Evolutionary conservation across 1,140 invertebrate species (phyloP).

Genomic region (Drosophila mauritiana): DNA sequence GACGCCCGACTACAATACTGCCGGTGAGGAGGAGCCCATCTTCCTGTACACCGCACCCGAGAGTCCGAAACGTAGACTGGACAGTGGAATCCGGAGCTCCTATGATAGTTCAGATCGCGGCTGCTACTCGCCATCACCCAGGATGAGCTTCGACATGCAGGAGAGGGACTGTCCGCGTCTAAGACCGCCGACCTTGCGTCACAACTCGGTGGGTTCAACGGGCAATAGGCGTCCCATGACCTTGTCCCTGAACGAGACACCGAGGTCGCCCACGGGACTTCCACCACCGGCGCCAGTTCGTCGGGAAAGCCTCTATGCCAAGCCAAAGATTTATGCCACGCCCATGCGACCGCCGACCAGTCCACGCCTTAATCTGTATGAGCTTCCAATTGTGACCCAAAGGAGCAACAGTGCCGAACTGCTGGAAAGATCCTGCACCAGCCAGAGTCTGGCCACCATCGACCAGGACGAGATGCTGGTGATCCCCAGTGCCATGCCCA

Average conservation of each 20-base stretch:
- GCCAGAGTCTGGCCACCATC: conserved; percentile 76
- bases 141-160: conserved; percentile 71
- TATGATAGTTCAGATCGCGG: conserved; percentile 74
- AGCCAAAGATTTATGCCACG: conserved; percentile 81
- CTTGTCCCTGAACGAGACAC: conserved; percentile 69
- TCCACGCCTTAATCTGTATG: conserved; percentile 61
- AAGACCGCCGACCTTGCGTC: conserved; percentile 58
- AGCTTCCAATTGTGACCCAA: conserved; percentile 70
- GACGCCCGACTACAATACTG: conserved; percentile 79
- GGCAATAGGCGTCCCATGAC: conserved; percentile 61
- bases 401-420: conserved; percentile 76
- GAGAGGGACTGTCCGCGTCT: conserved; percentile 45
- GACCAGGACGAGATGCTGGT: conserved; percentile 78
- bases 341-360: conserved; percentile 65
- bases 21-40: conserved; percentile 80
- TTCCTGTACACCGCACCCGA: conserved; percentile 81
- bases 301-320: conserved; percentile 76
- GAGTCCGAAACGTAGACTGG: conserved; percentile 68
- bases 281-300: conserved; percentile 76
- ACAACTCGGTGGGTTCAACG: conserved; percentile 61
- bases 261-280: conserved; percentile 60
- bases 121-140: conserved; percentile 68
- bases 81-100: conserved; percentile 72
- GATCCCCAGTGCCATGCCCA: conserved; percentile 79
- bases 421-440: conserved; percentile 76